phyloP scores from a whole-genome alignment of 1,140 invertebrate genomes.

The Philotrypesis tridentata region DNA sequence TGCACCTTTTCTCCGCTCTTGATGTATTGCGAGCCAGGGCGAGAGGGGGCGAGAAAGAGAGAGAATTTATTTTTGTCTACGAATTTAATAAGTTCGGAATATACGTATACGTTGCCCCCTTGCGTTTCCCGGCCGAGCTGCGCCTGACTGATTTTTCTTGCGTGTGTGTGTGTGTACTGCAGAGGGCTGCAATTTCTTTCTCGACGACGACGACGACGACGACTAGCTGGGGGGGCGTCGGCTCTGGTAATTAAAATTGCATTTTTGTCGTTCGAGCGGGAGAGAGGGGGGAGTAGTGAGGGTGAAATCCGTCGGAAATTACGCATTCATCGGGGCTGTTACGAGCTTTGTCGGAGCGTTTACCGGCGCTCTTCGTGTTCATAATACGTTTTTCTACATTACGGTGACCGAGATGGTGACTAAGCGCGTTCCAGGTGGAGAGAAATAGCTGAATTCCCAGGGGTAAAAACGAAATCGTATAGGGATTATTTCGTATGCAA shows the following conservation, averaged over 20 bases:
- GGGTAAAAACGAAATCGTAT: too few species aligned
- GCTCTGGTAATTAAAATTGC: conserved; percentile 5
- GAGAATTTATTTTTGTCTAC: neutral
- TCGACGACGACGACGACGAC: too few species aligned
- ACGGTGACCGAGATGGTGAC: too few species aligned
- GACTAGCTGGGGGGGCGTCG: neutral
- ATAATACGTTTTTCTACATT: too few species aligned
- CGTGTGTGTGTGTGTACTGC: neutral
- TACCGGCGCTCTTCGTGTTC: too few species aligned
- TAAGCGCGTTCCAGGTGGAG: too few species aligned
- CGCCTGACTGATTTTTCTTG: neutral
- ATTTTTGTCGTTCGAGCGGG: neutral
- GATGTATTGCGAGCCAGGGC: neutral
- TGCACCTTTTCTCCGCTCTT: neutral
- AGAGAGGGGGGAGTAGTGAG: neutral
- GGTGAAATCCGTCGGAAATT: neutral
- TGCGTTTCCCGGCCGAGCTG: neutral
- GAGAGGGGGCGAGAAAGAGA: too few species aligned
- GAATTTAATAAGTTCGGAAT: neutral
- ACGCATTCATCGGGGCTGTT: neutral
- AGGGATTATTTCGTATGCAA: too few species aligned
- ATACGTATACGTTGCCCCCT: neutral
- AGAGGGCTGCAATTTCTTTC: neutral
- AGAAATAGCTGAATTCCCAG: too few species aligned
- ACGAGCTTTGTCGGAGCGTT: too few species aligned